Conservation (phyloP, 2,888 invertebrate species). For the Athripsodes cinereus region DNA sequence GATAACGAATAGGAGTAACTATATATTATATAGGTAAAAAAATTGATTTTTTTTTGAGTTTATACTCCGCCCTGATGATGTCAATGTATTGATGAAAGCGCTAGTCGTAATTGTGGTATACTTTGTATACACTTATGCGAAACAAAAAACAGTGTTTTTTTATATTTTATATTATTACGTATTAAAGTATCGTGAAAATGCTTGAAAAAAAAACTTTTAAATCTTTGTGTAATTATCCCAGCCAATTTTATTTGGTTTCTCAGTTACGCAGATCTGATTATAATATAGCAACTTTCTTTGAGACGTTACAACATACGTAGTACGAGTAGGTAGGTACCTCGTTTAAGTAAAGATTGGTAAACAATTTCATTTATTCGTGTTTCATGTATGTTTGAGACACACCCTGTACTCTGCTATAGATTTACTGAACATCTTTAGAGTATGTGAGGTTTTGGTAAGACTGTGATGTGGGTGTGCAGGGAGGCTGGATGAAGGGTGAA, state of each 20-base stretch:
- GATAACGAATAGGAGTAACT: too few species aligned
- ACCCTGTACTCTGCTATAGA: slow-evolving; percentile 14
- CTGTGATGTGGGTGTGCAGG: slow-evolving; percentile 6
- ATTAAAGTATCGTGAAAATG: too few species aligned
- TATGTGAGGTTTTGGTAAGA: slow-evolving; percentile 24
- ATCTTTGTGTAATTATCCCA: not conserved
- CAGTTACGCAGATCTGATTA: not conserved
- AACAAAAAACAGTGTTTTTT: too few species aligned
- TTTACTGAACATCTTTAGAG: slow-evolving; percentile 25
- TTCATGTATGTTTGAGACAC: not conserved
- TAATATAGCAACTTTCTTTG: not conserved
- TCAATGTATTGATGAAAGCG: too few species aligned
- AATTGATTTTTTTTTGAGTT: too few species aligned
- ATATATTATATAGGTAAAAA: too few species aligned
- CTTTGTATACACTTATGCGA: too few species aligned
- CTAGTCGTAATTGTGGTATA: too few species aligned
- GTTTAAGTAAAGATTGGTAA: not conserved
- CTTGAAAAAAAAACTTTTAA: too few species aligned
- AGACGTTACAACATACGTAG: not conserved
- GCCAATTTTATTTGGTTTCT: not conserved
- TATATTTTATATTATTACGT: too few species aligned
- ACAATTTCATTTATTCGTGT: not conserved
- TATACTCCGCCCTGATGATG: too few species aligned
- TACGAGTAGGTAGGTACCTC: not conserved
- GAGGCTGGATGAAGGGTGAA: slow-evolving; percentile 4